phyloP scores from a whole-genome alignment of 2,888 invertebrate species.

The Bhutanitis thaidina region DNA sequence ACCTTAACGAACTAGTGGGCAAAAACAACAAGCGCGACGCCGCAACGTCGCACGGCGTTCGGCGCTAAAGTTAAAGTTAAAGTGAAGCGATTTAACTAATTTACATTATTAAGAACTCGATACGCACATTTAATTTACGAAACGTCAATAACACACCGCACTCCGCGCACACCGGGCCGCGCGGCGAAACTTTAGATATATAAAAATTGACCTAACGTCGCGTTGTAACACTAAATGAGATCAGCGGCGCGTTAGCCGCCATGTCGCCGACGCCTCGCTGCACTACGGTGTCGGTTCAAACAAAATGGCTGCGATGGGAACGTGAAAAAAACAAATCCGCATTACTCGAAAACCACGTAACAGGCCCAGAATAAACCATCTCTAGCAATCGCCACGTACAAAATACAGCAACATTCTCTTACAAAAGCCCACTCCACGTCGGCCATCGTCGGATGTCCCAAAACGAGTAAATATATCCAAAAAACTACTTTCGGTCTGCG shows the following conservation, averaged over 20 bases:
- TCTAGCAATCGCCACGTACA: slow-evolving; percentile 16
- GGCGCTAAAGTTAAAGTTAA: not conserved
- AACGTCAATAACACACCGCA: no score
- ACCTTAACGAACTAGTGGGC: not conserved
- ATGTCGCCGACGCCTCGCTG: no score
- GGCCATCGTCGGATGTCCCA: slow-evolving; percentile 32
- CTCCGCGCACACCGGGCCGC: no score
- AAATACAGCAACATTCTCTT: not conserved
- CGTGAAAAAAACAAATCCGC: slow-evolving; percentile 8
- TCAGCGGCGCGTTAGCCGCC: no score
- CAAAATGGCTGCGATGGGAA: not conserved
- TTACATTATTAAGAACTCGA: not conserved
- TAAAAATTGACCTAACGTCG: no score
- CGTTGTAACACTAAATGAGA: no score
- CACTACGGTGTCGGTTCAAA: no score
- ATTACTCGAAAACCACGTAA: slow-evolving; percentile 1
- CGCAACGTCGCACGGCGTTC: not conserved
- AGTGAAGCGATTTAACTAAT: no score
- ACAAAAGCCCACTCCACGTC: not conserved
- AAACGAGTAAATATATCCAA: slow-evolving; percentile 60
- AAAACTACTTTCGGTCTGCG: slow-evolving; percentile 41
- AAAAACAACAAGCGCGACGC: not conserved
- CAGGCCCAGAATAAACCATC: not conserved
- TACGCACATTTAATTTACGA: not conserved
- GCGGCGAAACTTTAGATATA: no score